Conservation (phyloP, 2,113 vertebrate species). For the Tenrec ecaudatus region DNA sequence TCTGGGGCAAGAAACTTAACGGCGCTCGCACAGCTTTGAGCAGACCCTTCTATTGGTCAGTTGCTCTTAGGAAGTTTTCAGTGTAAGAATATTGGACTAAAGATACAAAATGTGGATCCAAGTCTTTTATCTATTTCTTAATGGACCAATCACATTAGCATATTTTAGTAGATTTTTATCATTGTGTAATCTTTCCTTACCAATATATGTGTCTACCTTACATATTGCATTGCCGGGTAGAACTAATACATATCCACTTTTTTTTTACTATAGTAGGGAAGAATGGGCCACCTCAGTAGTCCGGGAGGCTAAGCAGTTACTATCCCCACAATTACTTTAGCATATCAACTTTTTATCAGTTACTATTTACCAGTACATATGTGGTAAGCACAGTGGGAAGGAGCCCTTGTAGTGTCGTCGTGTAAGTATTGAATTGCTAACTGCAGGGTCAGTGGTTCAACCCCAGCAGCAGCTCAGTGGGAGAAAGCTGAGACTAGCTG, state of each 20-base stretch:
- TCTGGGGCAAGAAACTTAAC: constrained; percentile 61
- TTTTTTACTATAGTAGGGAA: too few relatives aligned
- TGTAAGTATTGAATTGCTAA: too few relatives aligned
- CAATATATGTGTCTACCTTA: not conserved
- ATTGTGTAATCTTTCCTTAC: not conserved
- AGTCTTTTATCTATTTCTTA: constrained; percentile 42
- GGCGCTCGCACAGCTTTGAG: constrained; percentile 20
- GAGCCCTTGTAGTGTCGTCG: too few relatives aligned
- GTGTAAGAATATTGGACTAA: not conserved
- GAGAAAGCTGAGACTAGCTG: too few relatives aligned
- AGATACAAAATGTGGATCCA: constrained; percentile 2
- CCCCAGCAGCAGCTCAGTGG: too few relatives aligned
- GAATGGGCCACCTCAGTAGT: too few relatives aligned
- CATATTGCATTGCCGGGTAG: not conserved
- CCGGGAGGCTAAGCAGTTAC: too few relatives aligned
- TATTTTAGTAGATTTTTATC: constrained; percentile 47
- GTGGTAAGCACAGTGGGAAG: too few relatives aligned
- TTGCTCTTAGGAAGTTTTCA: not conserved
- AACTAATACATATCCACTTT: not conserved
- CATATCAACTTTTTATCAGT: too few relatives aligned
- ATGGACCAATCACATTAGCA: not conserved
- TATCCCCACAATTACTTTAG: too few relatives aligned
- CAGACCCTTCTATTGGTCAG: constrained; percentile 19
- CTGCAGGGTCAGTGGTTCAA: too few relatives aligned
- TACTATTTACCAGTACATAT: too few relatives aligned